Evolutionary conservation across 2,888 invertebrate genomes (phyloP).

Genomic region (Mantis religiosa): DNA sequence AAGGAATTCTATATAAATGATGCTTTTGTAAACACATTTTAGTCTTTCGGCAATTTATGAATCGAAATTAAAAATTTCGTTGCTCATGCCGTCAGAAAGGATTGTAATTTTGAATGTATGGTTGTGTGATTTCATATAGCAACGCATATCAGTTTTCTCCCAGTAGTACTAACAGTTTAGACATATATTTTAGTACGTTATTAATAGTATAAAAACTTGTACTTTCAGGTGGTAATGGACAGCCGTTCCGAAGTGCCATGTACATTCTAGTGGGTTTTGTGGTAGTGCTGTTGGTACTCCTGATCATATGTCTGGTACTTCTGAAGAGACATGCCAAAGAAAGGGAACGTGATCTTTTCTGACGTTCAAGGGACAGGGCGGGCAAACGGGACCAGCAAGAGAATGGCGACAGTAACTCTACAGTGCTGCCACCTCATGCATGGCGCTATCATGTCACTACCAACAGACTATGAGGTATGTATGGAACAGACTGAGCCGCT

Average conservation of each 20-base stretch:
- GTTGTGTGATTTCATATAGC: too few species aligned
- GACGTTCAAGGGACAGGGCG: conserved; percentile 34
- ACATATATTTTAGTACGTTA: too few species aligned
- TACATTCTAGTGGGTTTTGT: conserved; percentile 57
- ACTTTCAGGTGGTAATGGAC: conserved; percentile 37
- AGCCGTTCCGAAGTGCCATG: conserved; percentile 56
- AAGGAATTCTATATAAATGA: too few species aligned
- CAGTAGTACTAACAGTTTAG: too few species aligned
- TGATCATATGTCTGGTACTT: conserved; percentile 52
- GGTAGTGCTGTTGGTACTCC: conserved; percentile 48
- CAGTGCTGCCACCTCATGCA: conserved; percentile 21
- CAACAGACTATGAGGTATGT: conserved; percentile 16
- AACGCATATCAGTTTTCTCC: too few species aligned
- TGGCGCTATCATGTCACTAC: conserved; percentile 30
- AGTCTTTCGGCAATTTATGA: too few species aligned
- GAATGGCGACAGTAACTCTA: not conserved
- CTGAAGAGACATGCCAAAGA: conserved; percentile 46
- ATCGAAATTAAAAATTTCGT: too few species aligned
- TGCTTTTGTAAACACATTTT: too few species aligned
- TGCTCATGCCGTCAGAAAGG: too few species aligned
- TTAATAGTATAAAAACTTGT: not conserved
- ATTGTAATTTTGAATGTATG: too few species aligned
- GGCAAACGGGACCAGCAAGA: not conserved
- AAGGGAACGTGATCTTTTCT: conserved; percentile 39
- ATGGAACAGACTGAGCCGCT: not conserved